phyloP scores from a whole-genome alignment of 2,797 vertebrate species.

The Acomys russatus region DNA sequence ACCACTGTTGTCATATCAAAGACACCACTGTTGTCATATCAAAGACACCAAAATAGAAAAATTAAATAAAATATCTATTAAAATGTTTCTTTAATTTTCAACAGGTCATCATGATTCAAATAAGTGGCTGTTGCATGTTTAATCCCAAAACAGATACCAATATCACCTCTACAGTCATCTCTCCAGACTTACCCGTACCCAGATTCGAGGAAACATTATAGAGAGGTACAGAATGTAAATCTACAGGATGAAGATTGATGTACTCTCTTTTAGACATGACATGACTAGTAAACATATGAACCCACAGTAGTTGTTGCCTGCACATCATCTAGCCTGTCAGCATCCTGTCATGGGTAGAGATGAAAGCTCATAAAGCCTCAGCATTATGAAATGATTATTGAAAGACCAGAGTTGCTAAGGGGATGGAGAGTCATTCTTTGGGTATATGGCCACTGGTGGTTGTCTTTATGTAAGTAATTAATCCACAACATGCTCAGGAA shows the following conservation, averaged over 20 bases:
- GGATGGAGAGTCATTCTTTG: too few relatives aligned
- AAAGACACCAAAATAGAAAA: neutral
- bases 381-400: neutral
- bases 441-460: neutral
- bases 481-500: neutral
- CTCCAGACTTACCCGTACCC: neutral
- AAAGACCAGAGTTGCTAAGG: too few relatives aligned
- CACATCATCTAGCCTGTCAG: neutral
- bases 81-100: neutral
- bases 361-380: too few relatives aligned
- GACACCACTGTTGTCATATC: neutral
- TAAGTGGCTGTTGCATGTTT: neutral
- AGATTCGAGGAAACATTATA: neutral
- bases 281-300: neutral
- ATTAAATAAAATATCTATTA: neutral
- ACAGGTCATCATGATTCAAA: too few relatives aligned
- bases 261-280: too few relatives aligned
- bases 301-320: neutral
- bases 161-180: neutral
- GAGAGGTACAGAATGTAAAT: neutral
- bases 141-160: neutral
- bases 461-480: neutral
- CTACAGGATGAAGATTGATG: too few relatives aligned
- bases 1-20: neutral
- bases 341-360: too few relatives aligned